These are phyloP conservation scores for Colletes collaris DNA, from an alignment of 2,888 invertebrate genomes.

Conservation along the genomic window DNA sequence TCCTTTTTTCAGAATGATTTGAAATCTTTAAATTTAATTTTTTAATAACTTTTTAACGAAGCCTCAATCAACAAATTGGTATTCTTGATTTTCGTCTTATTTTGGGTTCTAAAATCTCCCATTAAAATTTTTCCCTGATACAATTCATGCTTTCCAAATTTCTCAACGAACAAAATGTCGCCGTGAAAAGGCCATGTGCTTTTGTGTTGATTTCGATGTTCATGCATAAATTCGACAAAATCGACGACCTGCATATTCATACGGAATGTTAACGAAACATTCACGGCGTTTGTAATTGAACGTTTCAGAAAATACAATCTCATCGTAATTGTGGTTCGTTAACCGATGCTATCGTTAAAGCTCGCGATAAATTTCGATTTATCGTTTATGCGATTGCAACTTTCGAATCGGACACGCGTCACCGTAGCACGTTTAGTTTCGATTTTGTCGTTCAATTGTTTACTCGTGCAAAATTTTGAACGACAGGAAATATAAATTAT, in stretches of 20 bases:
- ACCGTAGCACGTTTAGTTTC: background rate
- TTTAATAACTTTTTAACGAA: too few species aligned
- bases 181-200: too few species aligned
- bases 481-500: background rate
- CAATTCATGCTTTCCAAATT: too few species aligned
- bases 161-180: too few species aligned
- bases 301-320: constrained; percentile 26
- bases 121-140: too few species aligned
- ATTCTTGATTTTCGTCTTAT: too few species aligned
- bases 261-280: constrained; percentile 32
- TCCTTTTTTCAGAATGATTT: too few species aligned
- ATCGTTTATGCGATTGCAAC: constrained; percentile 8
- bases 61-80: too few species aligned
- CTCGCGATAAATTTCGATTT: constrained; percentile 28
- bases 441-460: background rate
- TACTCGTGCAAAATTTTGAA: background rate
- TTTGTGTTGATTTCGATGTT: background rate
- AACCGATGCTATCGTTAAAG: constrained; percentile 8
- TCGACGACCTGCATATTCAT: constrained; percentile 20
- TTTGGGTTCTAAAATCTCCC: too few species aligned
- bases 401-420: constrained; percentile 12
- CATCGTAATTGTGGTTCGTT: constrained; percentile 43
- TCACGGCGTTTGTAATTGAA: constrained; percentile 17
- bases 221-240: background rate
- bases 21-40: too few species aligned